Base-by-base conservation (phyloP, 2,113 vertebrate genomes). In the Danio rerio region DNA sequence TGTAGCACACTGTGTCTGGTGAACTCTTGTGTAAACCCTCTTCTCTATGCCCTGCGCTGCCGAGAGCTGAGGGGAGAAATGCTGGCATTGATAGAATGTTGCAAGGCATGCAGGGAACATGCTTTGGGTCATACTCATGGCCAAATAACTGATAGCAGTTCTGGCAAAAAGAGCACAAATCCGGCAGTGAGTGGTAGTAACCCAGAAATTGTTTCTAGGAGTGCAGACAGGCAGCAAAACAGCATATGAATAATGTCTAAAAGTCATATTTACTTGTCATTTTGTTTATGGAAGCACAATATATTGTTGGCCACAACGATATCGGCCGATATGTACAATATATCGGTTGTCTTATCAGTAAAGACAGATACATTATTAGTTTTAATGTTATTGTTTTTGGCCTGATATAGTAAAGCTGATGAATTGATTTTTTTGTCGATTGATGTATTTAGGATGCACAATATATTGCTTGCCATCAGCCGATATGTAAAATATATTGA, bases 1-100 rank as follows among this genome's bases (percentile, higher is more conserved):
- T 97, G 95, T 86, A 95, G 95, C 90, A 95, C 94, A 50, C 95
- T 99, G 55, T 98, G 96, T 83, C 93, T 98, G 31, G 86, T 97
- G 78, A 97, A 99, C 89, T 97, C 96, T 21, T 91, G 95, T 82
- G 89, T 96, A 75, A 97, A 99, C 88, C 97, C 97, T 0, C 69
- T 97, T 50, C 93, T 99, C 45, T 99, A 99, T 0, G 97, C 95
- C 42, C 91, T 96, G 79, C 61, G 95, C 21, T 98, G 96, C 86
- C 86, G 92, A 83, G 96, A 98, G 85, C 88, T 98, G 0, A 91
- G 87, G 63, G 10, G 86, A 2, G 92, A 90, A 20, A 70, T 93
- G 31, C 15, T 84, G 65, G 83, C 56, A 52, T 6, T 88, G 12
- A 10, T 89, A 11, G 76, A 74, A 52, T 78, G 74, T 61, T 79